Evolutionary conservation across 2,113 vertebrate species (phyloP).

Genomic region (Oxyura jamaicensis): DNA sequence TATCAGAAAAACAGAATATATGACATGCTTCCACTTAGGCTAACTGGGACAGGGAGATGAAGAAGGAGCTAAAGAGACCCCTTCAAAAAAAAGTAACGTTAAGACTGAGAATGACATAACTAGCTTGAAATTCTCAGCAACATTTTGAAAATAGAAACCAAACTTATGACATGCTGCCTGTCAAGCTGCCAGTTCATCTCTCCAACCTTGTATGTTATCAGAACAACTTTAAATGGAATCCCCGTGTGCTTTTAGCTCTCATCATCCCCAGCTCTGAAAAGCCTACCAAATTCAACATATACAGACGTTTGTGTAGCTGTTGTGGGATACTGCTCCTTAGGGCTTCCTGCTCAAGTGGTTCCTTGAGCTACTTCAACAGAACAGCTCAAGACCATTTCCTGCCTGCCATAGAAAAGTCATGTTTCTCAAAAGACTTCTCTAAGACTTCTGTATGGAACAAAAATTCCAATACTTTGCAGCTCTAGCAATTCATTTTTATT

Average conservation of each 20-base stretch:
- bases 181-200: not conserved
- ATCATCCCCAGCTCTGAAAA: not conserved
- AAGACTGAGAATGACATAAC: not conserved
- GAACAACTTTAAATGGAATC: not conserved
- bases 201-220: not conserved
- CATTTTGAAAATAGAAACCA: not conserved
- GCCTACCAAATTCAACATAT: not conserved
- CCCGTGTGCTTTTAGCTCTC: not conserved
- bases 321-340: not conserved
- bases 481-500: not conserved
- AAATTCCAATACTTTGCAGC: not conserved
- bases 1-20: not conserved
- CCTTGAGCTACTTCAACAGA: not conserved
- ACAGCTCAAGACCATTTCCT: not conserved
- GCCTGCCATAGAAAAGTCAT: fast-evolving
- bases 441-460: not conserved
- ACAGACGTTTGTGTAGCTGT: not conserved
- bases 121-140: not conserved
- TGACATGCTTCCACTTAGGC: not conserved
- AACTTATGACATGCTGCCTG: not conserved
- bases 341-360: not conserved
- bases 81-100: not conserved
- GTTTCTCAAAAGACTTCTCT: not conserved
- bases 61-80: not conserved
- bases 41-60: not conserved